Conservation (phyloP, 2,797 vertebrate species). For the Enteromius thamalakanensis region DNA sequence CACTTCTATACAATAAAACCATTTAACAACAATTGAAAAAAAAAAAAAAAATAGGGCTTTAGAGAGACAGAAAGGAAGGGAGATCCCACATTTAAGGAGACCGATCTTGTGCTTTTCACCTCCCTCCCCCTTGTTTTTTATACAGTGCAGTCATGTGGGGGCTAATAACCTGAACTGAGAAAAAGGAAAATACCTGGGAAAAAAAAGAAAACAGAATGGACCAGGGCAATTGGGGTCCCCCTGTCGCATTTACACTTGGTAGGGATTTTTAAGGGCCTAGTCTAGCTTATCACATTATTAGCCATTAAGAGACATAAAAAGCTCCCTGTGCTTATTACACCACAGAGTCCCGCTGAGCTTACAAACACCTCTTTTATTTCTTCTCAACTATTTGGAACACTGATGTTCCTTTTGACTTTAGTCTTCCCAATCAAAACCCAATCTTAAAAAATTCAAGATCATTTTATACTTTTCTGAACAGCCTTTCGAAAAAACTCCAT, state of each 20-base stretch:
- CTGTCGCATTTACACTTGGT: constrained; percentile 88
- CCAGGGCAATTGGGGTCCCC: constrained; percentile 92
- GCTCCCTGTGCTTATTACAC: constrained; percentile 86
- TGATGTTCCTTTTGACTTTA: constrained; percentile 68
- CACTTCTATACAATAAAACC: constrained; percentile 86
- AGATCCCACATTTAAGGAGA: constrained; percentile 77
- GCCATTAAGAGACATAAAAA: constrained; percentile 93
- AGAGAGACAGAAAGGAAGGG: constrained; percentile 48
- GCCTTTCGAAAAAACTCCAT: neutral
- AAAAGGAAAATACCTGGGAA: constrained; percentile 82
- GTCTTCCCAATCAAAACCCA: constrained; percentile 63
- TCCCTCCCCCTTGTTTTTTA: constrained; percentile 77
- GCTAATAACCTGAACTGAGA: constrained; percentile 91
- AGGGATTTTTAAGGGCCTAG: constrained; percentile 85
- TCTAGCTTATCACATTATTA: constrained; percentile 97
- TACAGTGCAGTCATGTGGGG: constrained; percentile 88
- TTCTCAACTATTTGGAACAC: constrained; percentile 68
- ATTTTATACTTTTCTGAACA: neutral
- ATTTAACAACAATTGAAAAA: constrained; percentile 85
- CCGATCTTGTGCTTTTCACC: constrained; percentile 76
- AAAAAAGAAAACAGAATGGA: constrained; percentile 82
- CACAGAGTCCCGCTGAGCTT: constrained; percentile 85
- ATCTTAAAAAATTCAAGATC: neutral
- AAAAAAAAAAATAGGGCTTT: constrained; percentile 66
- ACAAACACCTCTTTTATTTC: constrained; percentile 90